Evolutionary conservation across 1,140 invertebrate genomes (phyloP).

Genomic region (Ericerus pela): DNA sequence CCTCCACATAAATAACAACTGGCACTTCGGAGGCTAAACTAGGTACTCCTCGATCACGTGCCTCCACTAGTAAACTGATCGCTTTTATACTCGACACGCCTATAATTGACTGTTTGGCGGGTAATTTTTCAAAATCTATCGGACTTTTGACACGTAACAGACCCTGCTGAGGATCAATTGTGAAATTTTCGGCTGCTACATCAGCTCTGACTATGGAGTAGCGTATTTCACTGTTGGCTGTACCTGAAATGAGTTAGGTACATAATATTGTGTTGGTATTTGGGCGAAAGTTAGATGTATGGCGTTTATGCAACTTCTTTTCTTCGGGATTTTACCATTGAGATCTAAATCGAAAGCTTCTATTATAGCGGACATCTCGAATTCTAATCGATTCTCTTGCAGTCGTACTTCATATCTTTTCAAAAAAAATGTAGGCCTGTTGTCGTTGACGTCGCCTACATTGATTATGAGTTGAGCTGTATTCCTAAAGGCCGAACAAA

Average conservation of each 20-base stretch:
- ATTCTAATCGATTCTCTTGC: slow-evolving; percentile 60
- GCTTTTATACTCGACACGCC: slow-evolving; percentile 44
- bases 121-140: slow-evolving; percentile 60
- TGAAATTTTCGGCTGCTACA: slow-evolving; percentile 55
- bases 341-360: slow-evolving; percentile 75
- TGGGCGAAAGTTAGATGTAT: too few relatives aligned
- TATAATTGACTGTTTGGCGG: slow-evolving; percentile 32
- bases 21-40: slow-evolving; percentile 55
- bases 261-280: too few relatives aligned
- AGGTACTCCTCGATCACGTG: slow-evolving; percentile 62
- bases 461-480: slow-evolving; percentile 72
- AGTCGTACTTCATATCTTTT: slow-evolving; percentile 69
- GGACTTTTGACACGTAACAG: slow-evolving; percentile 46
- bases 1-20: slow-evolving; percentile 66
- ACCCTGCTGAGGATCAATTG: slow-evolving; percentile 56
- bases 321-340: slow-evolving; percentile 43
- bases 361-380: slow-evolving; percentile 57
- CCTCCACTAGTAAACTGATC: slow-evolving; percentile 59
- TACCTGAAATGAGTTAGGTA: slow-evolving; percentile 42
- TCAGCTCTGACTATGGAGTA: slow-evolving; percentile 66
- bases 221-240: slow-evolving; percentile 66
- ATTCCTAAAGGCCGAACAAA: slow-evolving; percentile 45
- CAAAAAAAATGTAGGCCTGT: slow-evolving; percentile 64
- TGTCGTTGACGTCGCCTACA: slow-evolving; percentile 79
- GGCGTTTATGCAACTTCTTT: too few relatives aligned